Base-by-base conservation (phyloP, 2,797 vertebrate species). In the Danio albolineatus region DNA sequence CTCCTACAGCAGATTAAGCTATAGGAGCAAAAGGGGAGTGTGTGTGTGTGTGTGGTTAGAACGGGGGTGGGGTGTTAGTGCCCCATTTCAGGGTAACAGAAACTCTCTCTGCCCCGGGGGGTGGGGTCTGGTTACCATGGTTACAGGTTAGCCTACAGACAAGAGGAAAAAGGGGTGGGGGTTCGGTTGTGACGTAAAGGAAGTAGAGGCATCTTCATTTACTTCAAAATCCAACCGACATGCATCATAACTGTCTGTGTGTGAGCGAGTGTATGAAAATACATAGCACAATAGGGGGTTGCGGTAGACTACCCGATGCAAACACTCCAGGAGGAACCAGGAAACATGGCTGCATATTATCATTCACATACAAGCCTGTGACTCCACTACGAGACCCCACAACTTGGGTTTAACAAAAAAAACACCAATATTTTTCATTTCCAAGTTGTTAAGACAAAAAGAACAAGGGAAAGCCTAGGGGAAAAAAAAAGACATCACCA, bases 61-160 rank as follows among this genome's bases (percentile, higher is more conserved):
- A 73, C 17, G 21, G 60, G 71, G 70, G 76, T 51, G 78, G 78
- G 86, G 57, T 60, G 66, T 46, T 53, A 83, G 87, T 90, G 86
- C 85, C 86, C 86, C 77, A 88, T 90, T 93, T 90, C 88, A 92
- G 86, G 89, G 84, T 88, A 91, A 92, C 86, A 91, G 91, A 90
- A 92, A 89, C 89, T 91, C 86, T 86, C 89, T 92, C 87, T 92
- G 88, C 90, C 90, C 88, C 73, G 80, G 89, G 90, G 92, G 92
- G 91, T 91, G 91, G 92, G 91, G 90, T 89, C 91, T 88, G 79
- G 92, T 93, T 92, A 80, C 91, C 87, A 93, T 93, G 90, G 92
- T 91, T 88, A 93, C 91, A 21, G 74, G 86, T 88, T 91, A 91
- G 89, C 89, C 91, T 90, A 92, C 90, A 90, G 90, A 92, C 91